Base-by-base conservation (phyloP, 2,113 vertebrate genomes). In the Ahaetulla prasina region DNA sequence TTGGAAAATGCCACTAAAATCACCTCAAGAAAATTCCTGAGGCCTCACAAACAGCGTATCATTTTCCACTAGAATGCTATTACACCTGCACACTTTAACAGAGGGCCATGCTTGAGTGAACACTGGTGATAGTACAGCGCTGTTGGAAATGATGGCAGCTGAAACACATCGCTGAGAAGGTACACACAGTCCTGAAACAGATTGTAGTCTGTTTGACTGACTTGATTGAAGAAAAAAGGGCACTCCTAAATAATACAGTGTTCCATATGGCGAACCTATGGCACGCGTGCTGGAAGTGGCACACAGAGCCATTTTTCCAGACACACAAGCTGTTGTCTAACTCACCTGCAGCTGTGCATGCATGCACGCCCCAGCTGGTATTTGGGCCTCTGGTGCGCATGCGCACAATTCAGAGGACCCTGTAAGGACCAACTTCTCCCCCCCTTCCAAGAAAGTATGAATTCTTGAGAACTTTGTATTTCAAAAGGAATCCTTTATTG, bases 41-140 rank as follows among this genome's bases (percentile, higher is more conserved):
- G 53, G 25, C 55, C 50, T 96, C 2, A 0, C 63, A 90, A 91
- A 88, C 35, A 94, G 50, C 87, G 4, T 54, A 93, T 93, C 91
- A 45, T 22, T 60, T 91, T 27, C 74, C 74, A 68, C 23, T 89
- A 84, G 9, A 93, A 57, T 25, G 47, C 30, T 86, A 22, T 92
- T 89, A 96, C 55, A 94, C 63, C 25, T 85, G 94, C 94, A 87
- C 25, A 90, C 68, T 92, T 92, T 90, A 85, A 68, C 50, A 88
- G 92, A 93, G 63, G 93, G 63, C 47, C 91, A 91, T 18, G 7
- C 43, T 47, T 93, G 52, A 94, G 18, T n/a, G 94, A 95, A 55
- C 84, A 63, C 90, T 94, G 89, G 91, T 91, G 93, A 91, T 94
- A 96, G 94, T 92, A 12, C 25, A 93, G 86, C 9, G 45, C 80